phyloP scores from a whole-genome alignment of 2,888 invertebrate species.

The Eilema depressum region DNA sequence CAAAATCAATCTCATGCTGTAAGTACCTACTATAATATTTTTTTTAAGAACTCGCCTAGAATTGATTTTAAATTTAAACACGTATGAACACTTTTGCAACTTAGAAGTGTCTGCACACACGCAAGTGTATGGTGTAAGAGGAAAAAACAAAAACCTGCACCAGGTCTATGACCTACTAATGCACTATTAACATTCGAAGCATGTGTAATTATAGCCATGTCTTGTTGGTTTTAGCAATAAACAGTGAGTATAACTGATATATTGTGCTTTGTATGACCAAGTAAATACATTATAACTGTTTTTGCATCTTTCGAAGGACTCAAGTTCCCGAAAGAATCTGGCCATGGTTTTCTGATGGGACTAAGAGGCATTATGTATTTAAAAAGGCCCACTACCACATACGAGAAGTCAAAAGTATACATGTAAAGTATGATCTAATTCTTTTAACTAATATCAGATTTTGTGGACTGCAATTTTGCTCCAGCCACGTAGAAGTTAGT shows the following conservation, averaged over 20 bases:
- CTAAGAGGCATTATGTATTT: too few species aligned
- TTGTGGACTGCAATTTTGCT: too few species aligned
- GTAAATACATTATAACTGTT: not conserved
- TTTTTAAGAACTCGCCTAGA: not conserved
- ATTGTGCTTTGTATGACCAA: not conserved
- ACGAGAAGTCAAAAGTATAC: too few species aligned
- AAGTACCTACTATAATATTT: not conserved
- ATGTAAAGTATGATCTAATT: too few species aligned
- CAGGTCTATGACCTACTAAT: constrained; percentile 21
- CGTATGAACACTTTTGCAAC: not conserved
- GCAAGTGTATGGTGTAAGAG: not conserved
- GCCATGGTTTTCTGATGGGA: too few species aligned
- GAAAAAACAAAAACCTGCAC: constrained; percentile 6
- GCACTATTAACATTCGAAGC: constrained; percentile 12
- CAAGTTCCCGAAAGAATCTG: not conserved
- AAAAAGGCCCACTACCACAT: too few species aligned
- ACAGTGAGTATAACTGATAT: not conserved
- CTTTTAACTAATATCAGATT: too few species aligned
- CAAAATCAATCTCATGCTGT: not conserved
- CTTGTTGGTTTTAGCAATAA: constrained; percentile 8
- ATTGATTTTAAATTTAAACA: constrained; percentile 3
- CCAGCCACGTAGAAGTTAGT: too few species aligned
- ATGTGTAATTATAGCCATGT: constrained; percentile 10
- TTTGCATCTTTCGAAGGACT: not conserved
- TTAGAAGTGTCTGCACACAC: constrained; percentile 1